phyloP scores from a whole-genome alignment of 2,797 vertebrate genomes.

The Ispidina lecontei region DNA sequence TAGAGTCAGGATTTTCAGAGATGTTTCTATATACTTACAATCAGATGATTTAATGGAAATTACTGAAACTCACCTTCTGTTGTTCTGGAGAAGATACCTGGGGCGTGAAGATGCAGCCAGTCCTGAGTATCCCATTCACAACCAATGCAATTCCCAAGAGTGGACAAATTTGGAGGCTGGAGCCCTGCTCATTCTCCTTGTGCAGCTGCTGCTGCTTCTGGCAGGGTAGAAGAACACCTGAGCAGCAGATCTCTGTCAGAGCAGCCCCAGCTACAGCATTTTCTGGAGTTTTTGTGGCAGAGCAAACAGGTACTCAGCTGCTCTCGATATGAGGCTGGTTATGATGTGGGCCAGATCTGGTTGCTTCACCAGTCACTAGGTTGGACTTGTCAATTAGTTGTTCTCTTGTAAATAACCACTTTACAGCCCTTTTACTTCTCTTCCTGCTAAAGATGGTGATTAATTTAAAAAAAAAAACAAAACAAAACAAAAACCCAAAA shows the following conservation, averaged over 20 bases:
- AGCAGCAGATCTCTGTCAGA: not conserved
- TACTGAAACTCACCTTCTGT: not conserved
- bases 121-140: not conserved
- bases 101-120: not conserved
- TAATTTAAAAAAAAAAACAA: not conserved
- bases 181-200: not conserved
- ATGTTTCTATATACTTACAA: not conserved
- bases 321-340: not conserved
- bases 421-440: not conserved
- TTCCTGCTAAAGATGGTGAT: not conserved
- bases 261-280: not conserved
- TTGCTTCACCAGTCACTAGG: rapidly evolving
- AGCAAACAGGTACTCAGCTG: not conserved
- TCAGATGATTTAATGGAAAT: not conserved
- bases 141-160: too few species aligned
- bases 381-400: not conserved
- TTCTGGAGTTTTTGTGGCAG: not conserved
- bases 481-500: too few species aligned
- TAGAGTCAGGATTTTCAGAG: not conserved
- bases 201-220: not conserved
- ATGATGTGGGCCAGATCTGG: not conserved
- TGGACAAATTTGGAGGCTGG: not conserved
- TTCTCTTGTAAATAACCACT: not conserved
- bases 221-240: not conserved
- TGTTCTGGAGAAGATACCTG: not conserved